Conservation (phyloP, 2,888 invertebrate genomes). For the Teinopalpus imperialis region DNA sequence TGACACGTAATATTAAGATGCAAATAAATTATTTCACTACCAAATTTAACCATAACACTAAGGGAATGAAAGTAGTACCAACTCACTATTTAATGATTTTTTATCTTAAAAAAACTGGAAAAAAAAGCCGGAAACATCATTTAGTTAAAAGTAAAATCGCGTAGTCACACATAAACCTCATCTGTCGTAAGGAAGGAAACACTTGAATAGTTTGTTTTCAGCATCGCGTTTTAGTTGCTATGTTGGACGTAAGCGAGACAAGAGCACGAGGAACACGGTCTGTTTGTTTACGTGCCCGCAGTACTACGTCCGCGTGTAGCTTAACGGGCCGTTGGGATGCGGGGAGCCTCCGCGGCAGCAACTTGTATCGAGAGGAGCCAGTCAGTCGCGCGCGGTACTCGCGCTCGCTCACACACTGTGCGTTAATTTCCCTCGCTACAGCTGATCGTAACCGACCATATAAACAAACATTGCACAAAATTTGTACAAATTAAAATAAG, state of each 20-base stretch:
- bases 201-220: conserved; percentile 28
- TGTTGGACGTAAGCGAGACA: conserved; percentile 27
- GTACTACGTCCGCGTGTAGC: conserved; percentile 71
- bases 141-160: background rate
- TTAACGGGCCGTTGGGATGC: conserved; percentile 62
- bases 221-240: conserved; percentile 23
- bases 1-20: too few species aligned
- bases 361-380: conserved; percentile 32
- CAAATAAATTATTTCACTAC: too few species aligned
- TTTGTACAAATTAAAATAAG: conserved; percentile 13
- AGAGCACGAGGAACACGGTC: conserved; percentile 35
- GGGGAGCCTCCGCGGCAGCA: conserved; percentile 39
- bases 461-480: conserved; percentile 46
- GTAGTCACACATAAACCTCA: conserved; percentile 26
- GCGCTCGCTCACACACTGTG: conserved; percentile 54
- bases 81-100: too few species aligned
- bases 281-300: conserved; percentile 73
- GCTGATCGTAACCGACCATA: conserved; percentile 57
- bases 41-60: too few species aligned
- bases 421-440: conserved; percentile 45
- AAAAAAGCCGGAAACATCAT: too few species aligned
- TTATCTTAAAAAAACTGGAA: too few species aligned
- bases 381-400: conserved; percentile 71
- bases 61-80: too few species aligned
- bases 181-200: conserved; percentile 10